These are phyloP conservation scores for Heliocidaris erythrogramma DNA, from an alignment of 35 echinoderm and acorn worm species.

Conservation along the genomic window DNA sequence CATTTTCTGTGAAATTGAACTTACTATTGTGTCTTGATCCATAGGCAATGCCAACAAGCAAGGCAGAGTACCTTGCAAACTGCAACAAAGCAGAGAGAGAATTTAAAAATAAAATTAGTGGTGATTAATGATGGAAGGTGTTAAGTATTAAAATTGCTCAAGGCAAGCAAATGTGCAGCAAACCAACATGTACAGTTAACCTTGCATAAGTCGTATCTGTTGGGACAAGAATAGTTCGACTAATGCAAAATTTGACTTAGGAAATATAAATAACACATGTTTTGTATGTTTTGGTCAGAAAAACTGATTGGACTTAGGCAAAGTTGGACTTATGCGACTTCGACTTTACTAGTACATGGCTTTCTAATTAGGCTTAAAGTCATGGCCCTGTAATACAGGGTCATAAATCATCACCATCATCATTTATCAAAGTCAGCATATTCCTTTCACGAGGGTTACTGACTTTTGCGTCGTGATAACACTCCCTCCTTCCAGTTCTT, in stretches of 20 bases:
- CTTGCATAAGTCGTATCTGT: too few relatives aligned
- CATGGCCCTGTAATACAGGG: neutral
- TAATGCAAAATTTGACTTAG: too few relatives aligned
- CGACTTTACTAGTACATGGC: too few relatives aligned
- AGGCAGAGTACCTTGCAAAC: slow-evolving; percentile 48
- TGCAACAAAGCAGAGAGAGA: slow-evolving; percentile 2
- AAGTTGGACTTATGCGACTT: too few relatives aligned
- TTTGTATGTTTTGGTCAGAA: too few relatives aligned
- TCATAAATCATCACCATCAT: neutral
- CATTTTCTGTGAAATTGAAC: neutral
- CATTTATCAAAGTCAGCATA: neutral
- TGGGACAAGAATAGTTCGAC: too few relatives aligned
- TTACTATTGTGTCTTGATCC: slow-evolving; percentile 50
- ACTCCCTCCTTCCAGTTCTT: neutral
- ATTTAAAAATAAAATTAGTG: neutral
- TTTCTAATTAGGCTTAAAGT: too few relatives aligned
- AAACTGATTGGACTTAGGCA: too few relatives aligned
- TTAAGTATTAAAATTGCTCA: neutral
- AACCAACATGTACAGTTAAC: neutral
- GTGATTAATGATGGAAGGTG: neutral
- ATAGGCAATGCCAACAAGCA: slow-evolving; percentile 45
- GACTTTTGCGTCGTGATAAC: neutral
- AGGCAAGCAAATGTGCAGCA: neutral
- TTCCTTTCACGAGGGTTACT: neutral
- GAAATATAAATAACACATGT: too few relatives aligned